Evolutionary conservation across 2,888 invertebrate genomes (phyloP).

Genomic region (Dorcus hopei): DNA sequence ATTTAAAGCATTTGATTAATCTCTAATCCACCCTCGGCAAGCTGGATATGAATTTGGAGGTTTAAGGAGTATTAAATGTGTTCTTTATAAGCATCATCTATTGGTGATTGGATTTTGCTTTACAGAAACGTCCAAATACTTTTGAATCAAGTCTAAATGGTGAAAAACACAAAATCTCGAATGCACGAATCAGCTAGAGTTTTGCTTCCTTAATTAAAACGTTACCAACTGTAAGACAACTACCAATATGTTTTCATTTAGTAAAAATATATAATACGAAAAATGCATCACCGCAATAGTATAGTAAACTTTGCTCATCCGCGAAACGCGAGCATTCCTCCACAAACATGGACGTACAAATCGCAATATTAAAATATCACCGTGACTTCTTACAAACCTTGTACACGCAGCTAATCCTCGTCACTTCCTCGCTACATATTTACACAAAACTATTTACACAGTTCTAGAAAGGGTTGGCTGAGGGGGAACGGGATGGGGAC

Average conservation of each 20-base stretch:
- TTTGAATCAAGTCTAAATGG: too few species aligned
- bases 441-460: slow-evolving; percentile 36
- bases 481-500: slow-evolving; percentile 18
- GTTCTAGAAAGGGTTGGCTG: slow-evolving; percentile 21
- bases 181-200: too few species aligned
- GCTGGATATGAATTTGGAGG: too few species aligned
- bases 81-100: too few species aligned
- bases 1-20: too few species aligned
- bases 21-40: too few species aligned
- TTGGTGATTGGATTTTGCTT: too few species aligned
- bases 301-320: slow-evolving; percentile 6
- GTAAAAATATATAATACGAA: slow-evolving; percentile 15
- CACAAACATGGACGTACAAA: slow-evolving; percentile 33
- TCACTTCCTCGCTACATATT: slow-evolving; percentile 28
- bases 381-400: slow-evolving; percentile 16
- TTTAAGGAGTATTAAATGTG: too few species aligned
- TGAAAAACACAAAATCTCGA: too few species aligned
- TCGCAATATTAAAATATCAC: slow-evolving; percentile 32
- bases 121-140: too few species aligned
- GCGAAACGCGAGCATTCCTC: neutral
- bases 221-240: too few species aligned
- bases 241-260: slow-evolving; percentile 2
- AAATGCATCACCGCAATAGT: neutral
- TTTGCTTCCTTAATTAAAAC: too few species aligned
- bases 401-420: slow-evolving; percentile 1